Evolutionary conservation across 2,888 invertebrate genomes (phyloP), one percentile per base, ranked within the genome.

Genomic region (Dicyrtomina minuta): DNA sequence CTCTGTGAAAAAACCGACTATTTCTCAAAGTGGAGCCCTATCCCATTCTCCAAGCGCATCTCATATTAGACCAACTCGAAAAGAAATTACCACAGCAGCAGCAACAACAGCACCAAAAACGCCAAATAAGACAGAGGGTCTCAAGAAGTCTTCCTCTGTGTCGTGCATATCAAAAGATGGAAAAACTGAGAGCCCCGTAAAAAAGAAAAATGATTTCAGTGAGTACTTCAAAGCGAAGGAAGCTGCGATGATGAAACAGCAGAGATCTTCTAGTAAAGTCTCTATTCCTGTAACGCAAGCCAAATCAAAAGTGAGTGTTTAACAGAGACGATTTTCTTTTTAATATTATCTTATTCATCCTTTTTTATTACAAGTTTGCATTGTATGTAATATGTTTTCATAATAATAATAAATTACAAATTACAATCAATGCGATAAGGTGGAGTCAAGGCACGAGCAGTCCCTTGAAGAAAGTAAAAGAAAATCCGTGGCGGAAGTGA

Each of bases 161-260:
- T 53, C 53, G 5, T 22, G 22, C 24, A 33, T 33, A 33, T 8
- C 53, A 1, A 22, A 22, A 53, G 24, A 24, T 2, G 53, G 53
- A 53, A 53, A 22, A 13, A 26, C 53, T 2, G 22, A 53, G 24
- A 4, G 2, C 5, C 2, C 20, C 2, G 56, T 5, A 17, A 33
- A 27, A 26, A 68, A 68, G 61, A 68, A 62, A 22, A 62, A 55
- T 56, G 68, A 68, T 44, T 68, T 68, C 41, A 62, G 62, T 26
- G 68, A 68, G 44, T 68, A 68, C 43, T 68, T 68, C 22, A 33
- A 22, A 41, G 68, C 68, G 13, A 68, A 62, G 44, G 68, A 61
- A 26, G 56, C 41, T 2, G 62, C 61, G 5, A 61, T 55, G 41
- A 26, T 55, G 1, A 33, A 33, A 33, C 33, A 33, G 33, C 33